Conservation (phyloP, 53 echinoderm and acorn worm genomes). For the Astropecten irregularis region DNA sequence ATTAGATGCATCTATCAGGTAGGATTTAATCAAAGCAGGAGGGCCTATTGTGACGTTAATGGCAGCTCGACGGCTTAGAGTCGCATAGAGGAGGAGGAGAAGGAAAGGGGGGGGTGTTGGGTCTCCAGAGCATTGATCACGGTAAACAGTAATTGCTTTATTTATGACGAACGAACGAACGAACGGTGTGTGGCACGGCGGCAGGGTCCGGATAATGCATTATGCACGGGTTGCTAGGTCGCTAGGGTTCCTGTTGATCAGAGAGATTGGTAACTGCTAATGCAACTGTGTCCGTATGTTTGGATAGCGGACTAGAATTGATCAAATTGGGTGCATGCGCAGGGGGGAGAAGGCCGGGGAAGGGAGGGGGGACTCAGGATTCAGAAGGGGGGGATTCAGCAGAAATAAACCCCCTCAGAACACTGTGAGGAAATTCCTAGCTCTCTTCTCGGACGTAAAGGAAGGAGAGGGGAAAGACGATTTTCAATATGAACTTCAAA, state of each 20-base stretch:
- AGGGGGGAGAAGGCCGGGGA: no score
- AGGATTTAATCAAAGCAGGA: slow-evolving; percentile 16
- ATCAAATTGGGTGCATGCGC: neutral
- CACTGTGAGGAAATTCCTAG: no score
- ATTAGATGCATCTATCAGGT: slow-evolving; percentile 3
- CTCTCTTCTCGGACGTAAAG: no score
- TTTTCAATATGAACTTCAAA: no score
- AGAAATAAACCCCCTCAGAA: no score
- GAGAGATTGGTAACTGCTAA: neutral
- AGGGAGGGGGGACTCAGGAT: no score
- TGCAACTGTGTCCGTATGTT: slow-evolving; percentile 37
- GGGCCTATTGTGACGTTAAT: slow-evolving; percentile 37
- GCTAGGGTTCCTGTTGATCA: slow-evolving; percentile 1
- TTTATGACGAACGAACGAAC: slow-evolving; percentile 35
- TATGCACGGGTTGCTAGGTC: slow-evolving; percentile 1
- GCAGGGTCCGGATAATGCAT: slow-evolving; percentile 23
- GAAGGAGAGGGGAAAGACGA: no score
- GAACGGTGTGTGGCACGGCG: neutral
- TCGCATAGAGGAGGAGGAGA: neutral
- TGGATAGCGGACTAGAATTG: slow-evolving; percentile 7
- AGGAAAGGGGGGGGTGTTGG: neutral
- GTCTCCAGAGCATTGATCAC: slow-evolving; percentile 21
- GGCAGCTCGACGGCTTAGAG: slow-evolving; percentile 15
- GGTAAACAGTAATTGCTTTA: slow-evolving; percentile 53
- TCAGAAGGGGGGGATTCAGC: no score